Conservation (phyloP, 2,113 vertebrate species). For the Tyrannus savana region DNA sequence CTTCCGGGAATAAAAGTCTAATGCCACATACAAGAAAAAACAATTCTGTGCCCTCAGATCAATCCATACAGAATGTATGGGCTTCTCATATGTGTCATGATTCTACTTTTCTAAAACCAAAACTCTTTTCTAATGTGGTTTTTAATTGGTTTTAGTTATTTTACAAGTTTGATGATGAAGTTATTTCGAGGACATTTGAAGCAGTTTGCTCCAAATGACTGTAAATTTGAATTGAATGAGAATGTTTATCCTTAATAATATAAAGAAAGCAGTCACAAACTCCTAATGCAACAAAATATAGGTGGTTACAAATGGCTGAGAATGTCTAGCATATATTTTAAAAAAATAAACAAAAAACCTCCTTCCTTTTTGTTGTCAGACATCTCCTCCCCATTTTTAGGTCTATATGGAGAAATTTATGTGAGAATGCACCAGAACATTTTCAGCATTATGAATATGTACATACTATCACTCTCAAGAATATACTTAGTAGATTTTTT, state of each 20-base stretch:
- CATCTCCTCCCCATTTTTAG: neutral
- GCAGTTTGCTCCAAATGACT: neutral
- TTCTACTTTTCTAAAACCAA: neutral
- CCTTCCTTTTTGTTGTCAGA: neutral
- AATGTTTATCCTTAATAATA: neutral
- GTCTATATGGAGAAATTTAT: neutral
- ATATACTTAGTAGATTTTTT: neutral
- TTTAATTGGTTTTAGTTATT: neutral
- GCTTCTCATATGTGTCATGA: neutral
- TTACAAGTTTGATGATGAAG: neutral
- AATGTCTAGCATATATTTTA: neutral
- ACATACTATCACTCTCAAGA: neutral
- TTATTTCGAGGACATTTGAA: neutral
- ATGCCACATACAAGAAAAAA: neutral
- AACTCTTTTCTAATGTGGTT: neutral
- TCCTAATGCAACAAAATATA: neutral
- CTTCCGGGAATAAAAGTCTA: neutral
- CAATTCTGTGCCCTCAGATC: neutral
- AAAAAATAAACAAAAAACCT: neutral
- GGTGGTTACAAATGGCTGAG: neutral
- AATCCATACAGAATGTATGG: neutral
- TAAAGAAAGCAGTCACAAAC: neutral
- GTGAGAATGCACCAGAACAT: neutral
- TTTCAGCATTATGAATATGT: neutral
- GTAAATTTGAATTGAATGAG: neutral